These are phyloP conservation scores for Drosophila virilis DNA, from an alignment of 1,140 invertebrate genomes.

Conservation along the genomic window DNA sequence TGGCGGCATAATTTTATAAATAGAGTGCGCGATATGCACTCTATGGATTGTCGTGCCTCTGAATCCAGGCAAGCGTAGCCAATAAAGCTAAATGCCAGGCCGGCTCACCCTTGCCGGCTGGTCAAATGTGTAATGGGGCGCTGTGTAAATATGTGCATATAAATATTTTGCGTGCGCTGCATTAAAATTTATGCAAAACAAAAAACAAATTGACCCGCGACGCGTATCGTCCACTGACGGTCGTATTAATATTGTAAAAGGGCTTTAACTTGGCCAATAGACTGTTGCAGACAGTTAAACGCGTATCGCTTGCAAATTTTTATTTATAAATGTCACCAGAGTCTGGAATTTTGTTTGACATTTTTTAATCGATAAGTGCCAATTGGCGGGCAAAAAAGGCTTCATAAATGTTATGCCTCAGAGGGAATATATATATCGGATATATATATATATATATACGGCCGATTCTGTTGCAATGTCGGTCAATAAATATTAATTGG, in stretches of 20 bases:
- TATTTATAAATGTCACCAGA: slow-evolving; percentile 61
- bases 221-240: slow-evolving; percentile 6
- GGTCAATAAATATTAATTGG: slow-evolving; percentile 69
- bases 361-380: slow-evolving; percentile 59
- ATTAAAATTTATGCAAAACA: slow-evolving; percentile 77
- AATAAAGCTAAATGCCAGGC: slow-evolving; percentile 20
- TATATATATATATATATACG: too few species aligned
- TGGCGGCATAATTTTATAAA: slow-evolving; percentile 41
- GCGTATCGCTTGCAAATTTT: slow-evolving; percentile 44
- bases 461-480: neutral
- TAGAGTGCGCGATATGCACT: slow-evolving; percentile 15
- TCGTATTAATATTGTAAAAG: slow-evolving; percentile 47
- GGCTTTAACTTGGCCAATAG: slow-evolving; percentile 55
- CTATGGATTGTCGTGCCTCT: slow-evolving; percentile 18
- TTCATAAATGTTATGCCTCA: slow-evolving; percentile 12
- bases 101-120: neutral
- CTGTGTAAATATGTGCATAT: slow-evolving; percentile 66
- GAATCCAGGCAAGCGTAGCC: slow-evolving; percentile 31
- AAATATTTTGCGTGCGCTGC: slow-evolving; percentile 72
- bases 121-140: slow-evolving; percentile 70
- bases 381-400: slow-evolving; percentile 38
- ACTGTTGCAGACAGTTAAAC: slow-evolving; percentile 49
- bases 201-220: slow-evolving; percentile 49
- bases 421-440: too few species aligned
- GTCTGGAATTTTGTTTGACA: neutral